A percentile compares a stretch with the other conserved stretches of the same genome.
Evolutionary conservation across 2,888 invertebrate species (phyloP).

Genomic region (Xylophagus ater): DNA sequence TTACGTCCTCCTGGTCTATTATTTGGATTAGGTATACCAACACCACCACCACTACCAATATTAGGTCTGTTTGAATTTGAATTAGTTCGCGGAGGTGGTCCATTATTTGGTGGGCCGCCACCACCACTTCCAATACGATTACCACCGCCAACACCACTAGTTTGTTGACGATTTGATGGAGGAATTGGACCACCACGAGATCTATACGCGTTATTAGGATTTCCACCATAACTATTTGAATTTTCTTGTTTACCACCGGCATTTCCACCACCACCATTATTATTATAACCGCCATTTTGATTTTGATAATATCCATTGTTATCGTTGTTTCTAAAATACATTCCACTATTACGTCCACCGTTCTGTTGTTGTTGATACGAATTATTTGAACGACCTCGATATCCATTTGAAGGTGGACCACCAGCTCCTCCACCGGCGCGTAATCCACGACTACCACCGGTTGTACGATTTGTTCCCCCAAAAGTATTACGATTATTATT

Average conservation of each 20-base stretch:
- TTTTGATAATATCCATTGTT: conserved; percentile 15
- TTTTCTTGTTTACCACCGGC: conserved; percentile 18
- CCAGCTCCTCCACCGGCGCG: conserved; percentile 15
- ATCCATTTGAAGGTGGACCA: conserved; percentile 13
- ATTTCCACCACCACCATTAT: conserved; percentile 8
- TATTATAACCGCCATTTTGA: conserved; percentile 11
- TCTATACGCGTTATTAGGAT: conserved; percentile 18
- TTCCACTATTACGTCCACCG: conserved; percentile 13
- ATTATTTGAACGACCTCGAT: conserved; percentile 16
- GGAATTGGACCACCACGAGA: conserved; percentile 11
- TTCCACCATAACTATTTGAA: conserved; percentile 18
- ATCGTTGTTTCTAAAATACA: conserved; percentile 16
- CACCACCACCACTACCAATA: conserved; percentile 19
- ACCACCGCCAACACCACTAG: conserved; percentile 14
- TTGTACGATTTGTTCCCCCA: neutral
- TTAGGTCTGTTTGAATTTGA: conserved; percentile 30
- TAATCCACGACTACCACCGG: conserved; percentile 1
- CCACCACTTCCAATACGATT: conserved; percentile 21
- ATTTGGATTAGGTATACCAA: conserved; percentile 8
- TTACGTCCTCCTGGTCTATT: conserved; percentile 10
- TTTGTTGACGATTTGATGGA: conserved; percentile 8
- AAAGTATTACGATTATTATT: neutral
- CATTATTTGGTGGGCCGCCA: conserved; percentile 8
- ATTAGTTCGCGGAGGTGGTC: conserved; percentile 19
- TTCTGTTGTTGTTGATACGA: conserved; percentile 16